Conservation (phyloP, 2,113 vertebrate genomes). For the Hystrix brachyura region DNA sequence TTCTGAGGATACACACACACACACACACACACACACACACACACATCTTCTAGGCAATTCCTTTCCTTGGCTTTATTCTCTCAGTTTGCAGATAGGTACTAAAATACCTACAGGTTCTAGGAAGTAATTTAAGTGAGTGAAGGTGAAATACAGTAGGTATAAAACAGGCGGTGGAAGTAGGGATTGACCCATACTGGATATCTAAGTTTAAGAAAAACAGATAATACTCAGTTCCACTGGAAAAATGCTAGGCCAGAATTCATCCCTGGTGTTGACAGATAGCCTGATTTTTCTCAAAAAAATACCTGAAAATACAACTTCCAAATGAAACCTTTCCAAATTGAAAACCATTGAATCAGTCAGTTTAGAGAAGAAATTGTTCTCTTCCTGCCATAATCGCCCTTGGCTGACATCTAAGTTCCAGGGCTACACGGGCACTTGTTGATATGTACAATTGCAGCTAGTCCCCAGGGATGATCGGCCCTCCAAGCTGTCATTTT, state of each 20-base stretch:
- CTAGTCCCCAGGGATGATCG: background rate
- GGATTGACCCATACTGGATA: background rate
- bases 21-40: fast-evolving
- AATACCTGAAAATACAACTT: background rate
- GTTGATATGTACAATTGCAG: background rate
- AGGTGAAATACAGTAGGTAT: background rate
- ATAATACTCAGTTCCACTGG: background rate
- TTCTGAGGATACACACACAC: background rate
- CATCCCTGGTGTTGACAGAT: background rate
- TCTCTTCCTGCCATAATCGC: background rate
- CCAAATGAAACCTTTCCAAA: constrained; percentile 21
- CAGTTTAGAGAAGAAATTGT: background rate
- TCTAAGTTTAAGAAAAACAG: background rate
- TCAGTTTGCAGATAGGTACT: background rate
- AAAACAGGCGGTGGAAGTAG: background rate
- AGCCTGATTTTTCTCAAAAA: constrained; percentile 12
- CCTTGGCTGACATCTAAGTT: background rate
- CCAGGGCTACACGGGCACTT: too few relatives aligned
- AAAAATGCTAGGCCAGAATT: background rate
- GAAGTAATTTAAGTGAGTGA: background rate
- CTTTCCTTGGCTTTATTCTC: background rate
- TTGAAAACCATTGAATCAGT: background rate
- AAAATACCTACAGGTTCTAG: background rate
- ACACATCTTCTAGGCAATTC: background rate
- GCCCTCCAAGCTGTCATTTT: background rate